Conservation (phyloP, 2,888 invertebrate species). For the Acleris holmiana region DNA sequence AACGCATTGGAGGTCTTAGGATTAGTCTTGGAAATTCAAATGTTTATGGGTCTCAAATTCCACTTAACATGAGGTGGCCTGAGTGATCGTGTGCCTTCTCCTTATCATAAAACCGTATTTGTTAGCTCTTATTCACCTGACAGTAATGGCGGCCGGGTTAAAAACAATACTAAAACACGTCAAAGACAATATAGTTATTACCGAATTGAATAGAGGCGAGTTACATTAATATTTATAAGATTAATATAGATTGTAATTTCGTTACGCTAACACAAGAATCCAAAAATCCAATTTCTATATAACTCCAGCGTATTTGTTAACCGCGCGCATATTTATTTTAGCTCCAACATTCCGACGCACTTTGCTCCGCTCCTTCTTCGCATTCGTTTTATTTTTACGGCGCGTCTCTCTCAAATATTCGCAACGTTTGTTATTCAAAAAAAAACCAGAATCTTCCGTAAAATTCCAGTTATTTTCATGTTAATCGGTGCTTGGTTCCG, state of each 20-base stretch:
- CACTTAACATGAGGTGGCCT: no score
- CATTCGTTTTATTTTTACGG: slow-evolving; percentile 71
- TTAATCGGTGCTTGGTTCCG: slow-evolving; percentile 7
- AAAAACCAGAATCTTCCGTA: slow-evolving; percentile 43
- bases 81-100: no score
- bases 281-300: slow-evolving; percentile 5
- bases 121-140: no score
- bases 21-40: no score
- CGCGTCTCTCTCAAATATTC: slow-evolving; percentile 65
- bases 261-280: neutral
- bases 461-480: slow-evolving; percentile 27
- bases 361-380: slow-evolving; percentile 61
- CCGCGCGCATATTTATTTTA: slow-evolving; percentile 9
- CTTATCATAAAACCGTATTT: no score
- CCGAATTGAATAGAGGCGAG: no score
- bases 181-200: no score
- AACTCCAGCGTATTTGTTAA: neutral
- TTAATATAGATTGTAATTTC: neutral
- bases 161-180: no score
- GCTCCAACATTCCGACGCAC: slow-evolving; percentile 42
- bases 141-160: no score
- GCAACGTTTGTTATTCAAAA: slow-evolving; percentile 58
- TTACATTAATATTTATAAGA: no score
- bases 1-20: no score
- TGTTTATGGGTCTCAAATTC: no score